Evolutionary conservation across 2,888 invertebrate genomes (phyloP).

Genomic region (Clivina fossor): DNA sequence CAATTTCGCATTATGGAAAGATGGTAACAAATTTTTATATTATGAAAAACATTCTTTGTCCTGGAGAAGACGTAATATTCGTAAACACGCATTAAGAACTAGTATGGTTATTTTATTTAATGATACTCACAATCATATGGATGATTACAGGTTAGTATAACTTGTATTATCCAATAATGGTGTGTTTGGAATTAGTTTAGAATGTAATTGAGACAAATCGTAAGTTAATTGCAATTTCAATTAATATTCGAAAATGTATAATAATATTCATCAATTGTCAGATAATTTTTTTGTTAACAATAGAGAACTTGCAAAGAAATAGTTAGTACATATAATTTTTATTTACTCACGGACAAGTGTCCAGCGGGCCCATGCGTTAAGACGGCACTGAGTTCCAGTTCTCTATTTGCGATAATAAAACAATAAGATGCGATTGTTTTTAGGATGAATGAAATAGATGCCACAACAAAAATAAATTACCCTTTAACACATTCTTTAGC

Average conservation of each 20-base stretch:
- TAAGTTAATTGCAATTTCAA: neutral
- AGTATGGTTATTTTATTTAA: neutral
- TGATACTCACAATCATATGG: constrained; percentile 3
- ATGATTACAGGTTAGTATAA: constrained; percentile 1
- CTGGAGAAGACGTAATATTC: neutral
- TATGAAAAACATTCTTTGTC: neutral
- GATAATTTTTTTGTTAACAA: neutral
- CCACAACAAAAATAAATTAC: constrained; percentile 60
- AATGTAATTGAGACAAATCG: no score
- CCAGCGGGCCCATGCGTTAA: no score
- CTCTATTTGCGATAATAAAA: no score
- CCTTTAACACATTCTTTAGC: constrained; percentile 56
- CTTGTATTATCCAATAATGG: no score
- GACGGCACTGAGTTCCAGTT: no score
- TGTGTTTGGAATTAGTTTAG: no score
- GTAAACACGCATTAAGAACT: neutral
- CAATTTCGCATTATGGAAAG: neutral
- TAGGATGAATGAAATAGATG: constrained; percentile 47
- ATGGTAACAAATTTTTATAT: neutral
- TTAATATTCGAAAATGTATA: neutral
- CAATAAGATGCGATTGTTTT: constrained; percentile 29
- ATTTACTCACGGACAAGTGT: no score
- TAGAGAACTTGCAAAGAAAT: no score
- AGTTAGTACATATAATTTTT: no score
- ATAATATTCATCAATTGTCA: neutral